Base-by-base conservation (phyloP, 2,888 invertebrate genomes). In the Dasysyrphus albostriatus region DNA sequence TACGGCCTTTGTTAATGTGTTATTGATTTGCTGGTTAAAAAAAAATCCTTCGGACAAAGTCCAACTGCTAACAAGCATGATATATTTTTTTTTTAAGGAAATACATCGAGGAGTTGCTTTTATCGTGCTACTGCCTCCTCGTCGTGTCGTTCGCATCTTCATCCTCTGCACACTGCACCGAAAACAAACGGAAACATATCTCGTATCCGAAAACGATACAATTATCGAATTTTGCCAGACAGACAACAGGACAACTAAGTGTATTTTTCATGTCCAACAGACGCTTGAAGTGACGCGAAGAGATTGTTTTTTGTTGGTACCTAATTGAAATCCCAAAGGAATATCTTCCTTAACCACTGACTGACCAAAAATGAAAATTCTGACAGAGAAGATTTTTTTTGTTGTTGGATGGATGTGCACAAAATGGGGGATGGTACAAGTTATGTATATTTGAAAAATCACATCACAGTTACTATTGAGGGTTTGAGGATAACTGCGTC, bases 131-230 rank as follows among this genome's bases (percentile, higher is more conserved):
- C 24, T 51, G 5, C 51, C 51, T 54, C 29, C 29, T 29, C 14
- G 2, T 24, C 51, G 29, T 4, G 24, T 29, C n/a, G 32, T 12
- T 54, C 8, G n/a, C 44, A 14, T 29, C 24, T 29, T 16, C 37
- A 74, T 74, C 14, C 34, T 32, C 24, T 39, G 29, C 7, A 16
- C 19, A 32, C 24, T 39, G 29, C 7, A 16, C 19, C 16, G 32
- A 32, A 16, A 42, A 51, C 37, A 63, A 24, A 72, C 67, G 54
- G 49, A 76, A 63, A 65, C 72, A 72, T 12, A 51, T 69, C 47
- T 56, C 19, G 69, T 70, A 65, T 49, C 54, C 49, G 12, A 39
- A 54, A 74, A 69, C 73, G 61, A 83, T 74, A 83, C 79, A 79
- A 83, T 83, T 79, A 74, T 63, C 73, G 47, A 79, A 47, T 74